These are phyloP conservation scores for Villa cingulata DNA, from an alignment of 2,888 invertebrate genomes.

Conservation along the genomic window DNA sequence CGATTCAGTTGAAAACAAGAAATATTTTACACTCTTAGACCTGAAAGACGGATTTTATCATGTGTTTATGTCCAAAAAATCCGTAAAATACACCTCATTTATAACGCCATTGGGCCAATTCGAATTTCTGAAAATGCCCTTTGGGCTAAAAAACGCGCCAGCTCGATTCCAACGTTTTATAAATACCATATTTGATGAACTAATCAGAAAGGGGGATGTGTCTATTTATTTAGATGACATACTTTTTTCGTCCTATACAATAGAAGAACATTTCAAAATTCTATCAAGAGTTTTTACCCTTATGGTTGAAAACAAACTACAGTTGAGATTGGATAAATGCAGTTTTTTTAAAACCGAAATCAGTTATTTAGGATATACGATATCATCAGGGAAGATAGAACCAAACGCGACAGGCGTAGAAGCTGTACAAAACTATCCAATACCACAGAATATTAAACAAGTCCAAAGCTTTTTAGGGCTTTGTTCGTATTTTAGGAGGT, in stretches of 20 bases:
- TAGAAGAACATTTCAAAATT: slow-evolving; percentile 3
- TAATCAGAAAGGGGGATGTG: slow-evolving; percentile 5
- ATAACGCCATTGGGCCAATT: slow-evolving; percentile 18
- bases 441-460: neutral
- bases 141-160: slow-evolving; percentile 15
- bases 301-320: slow-evolving; percentile 7
- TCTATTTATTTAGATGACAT: slow-evolving; percentile 19
- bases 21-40: slow-evolving; percentile 18
- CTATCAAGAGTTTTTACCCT: slow-evolving; percentile 5
- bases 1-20: no score
- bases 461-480: slow-evolving; percentile 11
- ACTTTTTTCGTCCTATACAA: slow-evolving; percentile 10
- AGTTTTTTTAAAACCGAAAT: slow-evolving; percentile 13
- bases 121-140: slow-evolving; percentile 13
- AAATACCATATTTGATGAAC: slow-evolving; percentile 12
- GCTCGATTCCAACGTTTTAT: slow-evolving; percentile 16
- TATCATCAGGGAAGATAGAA: slow-evolving; percentile 16
- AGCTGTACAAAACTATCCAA: slow-evolving; percentile 12
- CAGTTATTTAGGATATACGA: slow-evolving; percentile 17
- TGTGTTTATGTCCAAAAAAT: slow-evolving; percentile 16
- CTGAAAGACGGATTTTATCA: slow-evolving; percentile 24
- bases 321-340: slow-evolving; percentile 15
- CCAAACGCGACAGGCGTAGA: slow-evolving; percentile 17
- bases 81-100: slow-evolving; percentile 19
- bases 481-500: slow-evolving; percentile 17